These are phyloP conservation scores for Glomeris maerens DNA, from an alignment of 1,140 invertebrate genomes.

Conservation along the genomic window DNA sequence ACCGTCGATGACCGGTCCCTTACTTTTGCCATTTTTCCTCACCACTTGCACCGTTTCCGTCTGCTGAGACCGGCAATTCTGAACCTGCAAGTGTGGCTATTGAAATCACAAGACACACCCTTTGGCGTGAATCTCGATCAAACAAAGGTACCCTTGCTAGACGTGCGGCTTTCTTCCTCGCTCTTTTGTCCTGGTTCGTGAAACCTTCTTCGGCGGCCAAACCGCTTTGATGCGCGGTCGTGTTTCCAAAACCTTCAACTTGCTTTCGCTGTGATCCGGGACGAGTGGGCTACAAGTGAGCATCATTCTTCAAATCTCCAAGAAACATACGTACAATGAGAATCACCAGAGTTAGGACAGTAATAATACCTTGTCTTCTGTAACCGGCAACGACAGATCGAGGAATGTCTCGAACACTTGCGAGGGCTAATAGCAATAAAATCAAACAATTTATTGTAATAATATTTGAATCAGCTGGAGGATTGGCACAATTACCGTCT, in stretches of 20 bases:
- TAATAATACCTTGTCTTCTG: constrained; percentile 40
- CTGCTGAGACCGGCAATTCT: too few species aligned
- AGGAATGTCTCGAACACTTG: constrained; percentile 81
- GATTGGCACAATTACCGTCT: constrained; percentile 28
- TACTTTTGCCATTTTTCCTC: too few species aligned
- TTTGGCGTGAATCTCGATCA: neutral
- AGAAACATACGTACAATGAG: too few species aligned
- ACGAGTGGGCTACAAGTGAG: constrained; percentile 1
- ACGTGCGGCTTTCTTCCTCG: constrained; percentile 25
- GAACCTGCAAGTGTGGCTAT: neutral
- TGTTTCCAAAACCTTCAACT: neutral
- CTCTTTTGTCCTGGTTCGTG: constrained; percentile 31
- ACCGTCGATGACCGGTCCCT: too few species aligned
- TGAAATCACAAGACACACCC: neutral
- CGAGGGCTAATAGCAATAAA: constrained; percentile 44
- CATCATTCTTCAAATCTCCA: too few species aligned
- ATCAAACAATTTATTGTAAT: constrained; percentile 2
- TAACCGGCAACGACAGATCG: constrained; percentile 82
- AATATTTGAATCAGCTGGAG: neutral
- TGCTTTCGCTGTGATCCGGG: constrained; percentile 6
- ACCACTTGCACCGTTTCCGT: too few species aligned
- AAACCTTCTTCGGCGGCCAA: constrained; percentile 18
- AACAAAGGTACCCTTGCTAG: constrained; percentile 19
- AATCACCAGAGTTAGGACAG: constrained; percentile 1
- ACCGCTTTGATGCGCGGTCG: neutral